phyloP scores from a whole-genome alignment of 2,113 vertebrate species.

The Xiphorhynchus elegans region DNA sequence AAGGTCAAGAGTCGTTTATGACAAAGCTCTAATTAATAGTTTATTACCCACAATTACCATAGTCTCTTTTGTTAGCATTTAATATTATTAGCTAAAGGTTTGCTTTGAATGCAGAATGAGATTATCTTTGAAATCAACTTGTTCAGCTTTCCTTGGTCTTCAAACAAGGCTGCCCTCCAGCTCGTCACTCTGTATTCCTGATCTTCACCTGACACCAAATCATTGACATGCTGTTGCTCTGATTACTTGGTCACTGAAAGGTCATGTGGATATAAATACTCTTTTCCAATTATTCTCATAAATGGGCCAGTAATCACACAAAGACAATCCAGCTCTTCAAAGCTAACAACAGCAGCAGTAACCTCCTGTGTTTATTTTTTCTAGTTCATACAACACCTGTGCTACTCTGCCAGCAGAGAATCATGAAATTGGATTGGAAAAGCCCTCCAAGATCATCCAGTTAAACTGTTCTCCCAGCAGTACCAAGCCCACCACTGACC shows the following conservation, averaged over 20 bases:
- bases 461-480: background rate
- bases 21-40: slow-evolving; percentile 89
- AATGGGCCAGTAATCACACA: background rate
- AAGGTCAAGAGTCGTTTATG: slow-evolving; percentile 80
- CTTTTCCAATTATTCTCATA: background rate
- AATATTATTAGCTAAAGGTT: slow-evolving; percentile 61
- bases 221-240: background rate
- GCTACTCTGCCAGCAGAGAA: background rate
- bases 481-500: background rate
- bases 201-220: slow-evolving; percentile 3
- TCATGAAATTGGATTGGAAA: background rate
- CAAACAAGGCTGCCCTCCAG: background rate
- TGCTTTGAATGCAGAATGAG: slow-evolving; percentile 42
- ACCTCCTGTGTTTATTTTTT: background rate
- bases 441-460: accelerated
- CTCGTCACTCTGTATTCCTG: accelerated
- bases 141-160: background rate
- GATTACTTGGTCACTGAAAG: slow-evolving; percentile 22
- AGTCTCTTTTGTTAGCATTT: slow-evolving; percentile 44
- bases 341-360: accelerated
- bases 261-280: background rate
- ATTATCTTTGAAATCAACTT: background rate
- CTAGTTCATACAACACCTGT: background rate
- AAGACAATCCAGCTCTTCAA: background rate
- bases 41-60: slow-evolving; percentile 86